A percentile compares a stretch with the other conserved stretches of the same genome.
phyloP scores from a whole-genome alignment of 2,797 vertebrate genomes.

The Lagodon rhomboides region DNA sequence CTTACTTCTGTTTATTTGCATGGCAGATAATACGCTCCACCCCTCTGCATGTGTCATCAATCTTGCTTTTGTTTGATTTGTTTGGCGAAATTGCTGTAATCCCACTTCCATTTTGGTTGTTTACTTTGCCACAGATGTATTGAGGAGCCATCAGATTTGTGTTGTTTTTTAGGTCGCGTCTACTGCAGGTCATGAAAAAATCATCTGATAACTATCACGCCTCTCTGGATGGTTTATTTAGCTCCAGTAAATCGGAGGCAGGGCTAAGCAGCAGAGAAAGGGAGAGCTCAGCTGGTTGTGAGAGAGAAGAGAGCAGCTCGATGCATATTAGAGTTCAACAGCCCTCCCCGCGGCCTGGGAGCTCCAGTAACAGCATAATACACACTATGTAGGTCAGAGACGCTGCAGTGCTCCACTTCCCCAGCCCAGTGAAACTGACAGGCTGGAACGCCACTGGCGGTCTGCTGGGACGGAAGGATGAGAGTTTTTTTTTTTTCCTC shows the following conservation, averaged over 20 bases:
- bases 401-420: slow-evolving; percentile 86
- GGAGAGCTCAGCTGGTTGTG: slow-evolving; percentile 68
- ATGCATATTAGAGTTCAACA: slow-evolving; percentile 82
- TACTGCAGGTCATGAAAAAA: slow-evolving; percentile 72
- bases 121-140: slow-evolving; percentile 52
- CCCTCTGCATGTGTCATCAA: slow-evolving; percentile 23
- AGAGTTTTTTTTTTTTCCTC: slow-evolving; percentile 64
- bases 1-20: slow-evolving; percentile 50
- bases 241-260: slow-evolving; percentile 65
- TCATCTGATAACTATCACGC: slow-evolving; percentile 71
- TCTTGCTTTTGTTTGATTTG: slow-evolving; percentile 62
- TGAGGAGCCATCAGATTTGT: slow-evolving; percentile 41
- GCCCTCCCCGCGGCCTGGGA: slow-evolving; percentile 78
- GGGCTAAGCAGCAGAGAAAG: slow-evolving; percentile 66
- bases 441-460: slow-evolving; percentile 84
- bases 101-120: slow-evolving; percentile 57
- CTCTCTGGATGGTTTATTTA: slow-evolving; percentile 77
- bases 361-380: slow-evolving; percentile 84
- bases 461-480: slow-evolving; percentile 85
- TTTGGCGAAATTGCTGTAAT: slow-evolving; percentile 51
- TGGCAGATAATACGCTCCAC: slow-evolving; percentile 19
- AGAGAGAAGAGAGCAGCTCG: slow-evolving; percentile 71
- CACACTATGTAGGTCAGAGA: slow-evolving; percentile 87
- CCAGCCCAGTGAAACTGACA: slow-evolving; percentile 82
- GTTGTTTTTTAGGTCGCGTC: slow-evolving; percentile 59